Conservation (phyloP, 1,140 invertebrate genomes). For the Bombus pyrosoma region DNA sequence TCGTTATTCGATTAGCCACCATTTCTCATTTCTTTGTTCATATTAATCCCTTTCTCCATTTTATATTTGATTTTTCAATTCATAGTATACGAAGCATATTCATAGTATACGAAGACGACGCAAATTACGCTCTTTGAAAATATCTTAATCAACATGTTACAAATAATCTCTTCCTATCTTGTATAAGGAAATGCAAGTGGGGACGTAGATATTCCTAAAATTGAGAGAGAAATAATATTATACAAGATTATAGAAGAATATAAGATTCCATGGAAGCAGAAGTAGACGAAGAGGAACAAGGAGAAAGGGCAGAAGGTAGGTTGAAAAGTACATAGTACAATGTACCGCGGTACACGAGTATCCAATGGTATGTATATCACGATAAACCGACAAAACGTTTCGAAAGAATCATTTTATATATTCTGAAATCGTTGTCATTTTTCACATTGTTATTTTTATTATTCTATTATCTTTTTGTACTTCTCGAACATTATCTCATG, state of each 20-base stretch:
- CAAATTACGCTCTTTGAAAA: background rate
- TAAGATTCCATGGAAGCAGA: too few species aligned
- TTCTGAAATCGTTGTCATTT: background rate
- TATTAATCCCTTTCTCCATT: background rate
- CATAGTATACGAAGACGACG: background rate
- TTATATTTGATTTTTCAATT: background rate
- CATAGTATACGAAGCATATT: background rate
- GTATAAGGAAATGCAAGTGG: background rate
- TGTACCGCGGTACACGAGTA: conserved; percentile 2
- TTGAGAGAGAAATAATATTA: background rate
- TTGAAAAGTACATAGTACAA: background rate
- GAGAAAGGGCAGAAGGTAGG: background rate
- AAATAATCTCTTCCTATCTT: background rate
- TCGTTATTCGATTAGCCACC: background rate
- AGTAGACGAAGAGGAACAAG: background rate
- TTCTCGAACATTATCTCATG: background rate
- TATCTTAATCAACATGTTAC: background rate
- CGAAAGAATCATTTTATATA: background rate
- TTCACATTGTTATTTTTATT: background rate
- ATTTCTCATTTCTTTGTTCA: background rate
- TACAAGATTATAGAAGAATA: too few species aligned
- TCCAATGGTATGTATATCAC: background rate
- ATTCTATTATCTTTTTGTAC: background rate
- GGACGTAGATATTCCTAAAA: background rate
- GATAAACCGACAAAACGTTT: background rate